These are phyloP conservation scores for Chydorus sphaericus DNA, from an alignment of 2,888 invertebrate species.

Conservation along the genomic window DNA sequence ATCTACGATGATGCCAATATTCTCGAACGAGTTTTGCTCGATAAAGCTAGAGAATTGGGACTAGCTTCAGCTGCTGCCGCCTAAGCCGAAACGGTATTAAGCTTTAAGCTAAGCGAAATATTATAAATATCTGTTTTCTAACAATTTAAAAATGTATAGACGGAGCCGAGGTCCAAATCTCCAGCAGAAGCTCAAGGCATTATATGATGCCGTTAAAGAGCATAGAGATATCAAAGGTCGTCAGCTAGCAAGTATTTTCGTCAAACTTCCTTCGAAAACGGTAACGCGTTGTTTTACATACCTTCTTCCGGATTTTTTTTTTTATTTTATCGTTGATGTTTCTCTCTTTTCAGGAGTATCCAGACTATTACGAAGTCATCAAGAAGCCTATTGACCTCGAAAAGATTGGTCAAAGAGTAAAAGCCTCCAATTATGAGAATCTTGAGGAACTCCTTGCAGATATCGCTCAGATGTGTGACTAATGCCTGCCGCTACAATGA, in stretches of 20 bases:
- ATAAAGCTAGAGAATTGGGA: conserved; percentile 61
- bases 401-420: conserved; percentile 72
- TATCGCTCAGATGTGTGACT: conserved; percentile 81
- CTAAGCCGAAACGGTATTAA: conserved; percentile 6
- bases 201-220: conserved; percentile 80
- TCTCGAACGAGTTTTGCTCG: conserved; percentile 67
- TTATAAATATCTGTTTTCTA: background rate
- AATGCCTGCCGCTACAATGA: conserved; percentile 97
- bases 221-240: conserved; percentile 71
- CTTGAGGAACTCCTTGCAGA: conserved; percentile 79
- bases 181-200: conserved; percentile 62
- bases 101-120: too few species aligned
- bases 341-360: conserved; percentile 52
- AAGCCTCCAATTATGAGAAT: conserved; percentile 54
- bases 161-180: conserved; percentile 23
- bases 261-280: conserved; percentile 80
- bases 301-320: too few species aligned
- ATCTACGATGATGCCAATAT: conserved; percentile 89
- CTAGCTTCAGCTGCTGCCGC: conserved; percentile 29
- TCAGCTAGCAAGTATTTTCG: conserved; percentile 86
- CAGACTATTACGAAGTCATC: conserved; percentile 94
- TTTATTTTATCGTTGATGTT: conserved; percentile 9
- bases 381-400: conserved; percentile 94
- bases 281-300: conserved; percentile 36
- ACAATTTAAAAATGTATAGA: conserved; percentile 2